Conservation (phyloP, 1,140 invertebrate species). For the Mya arenaria region DNA sequence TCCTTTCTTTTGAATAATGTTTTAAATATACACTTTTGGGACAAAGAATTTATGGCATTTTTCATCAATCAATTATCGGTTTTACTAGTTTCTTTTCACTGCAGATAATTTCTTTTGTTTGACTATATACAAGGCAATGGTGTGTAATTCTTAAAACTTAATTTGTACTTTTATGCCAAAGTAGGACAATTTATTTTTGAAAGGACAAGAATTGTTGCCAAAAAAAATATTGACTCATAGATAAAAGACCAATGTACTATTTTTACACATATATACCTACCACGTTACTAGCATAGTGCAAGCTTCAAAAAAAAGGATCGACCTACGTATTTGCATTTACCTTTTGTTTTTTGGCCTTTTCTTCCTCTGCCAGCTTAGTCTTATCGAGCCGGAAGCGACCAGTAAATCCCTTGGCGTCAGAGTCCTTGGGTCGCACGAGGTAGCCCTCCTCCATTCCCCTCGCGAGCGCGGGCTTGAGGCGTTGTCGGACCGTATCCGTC, state of each 20-base stretch:
- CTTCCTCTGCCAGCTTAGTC: conserved; percentile 20
- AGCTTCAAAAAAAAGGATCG: too few relatives aligned
- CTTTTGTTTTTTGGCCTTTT: conserved; percentile 41
- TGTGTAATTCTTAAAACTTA: too few relatives aligned
- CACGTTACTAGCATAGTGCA: neutral
- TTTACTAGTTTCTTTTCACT: too few relatives aligned
- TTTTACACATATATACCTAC: neutral
- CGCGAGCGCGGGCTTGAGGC: conserved; percentile 48
- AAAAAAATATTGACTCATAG: neutral
- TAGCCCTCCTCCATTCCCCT: conserved; percentile 39
- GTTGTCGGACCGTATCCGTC: conserved; percentile 5
- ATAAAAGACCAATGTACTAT: neutral
- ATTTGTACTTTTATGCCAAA: neutral
- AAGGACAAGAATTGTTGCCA: neutral
- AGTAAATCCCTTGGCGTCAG: conserved; percentile 49
- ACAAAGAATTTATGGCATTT: too few relatives aligned
- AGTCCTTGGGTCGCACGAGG: conserved; percentile 40
- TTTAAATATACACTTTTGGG: too few relatives aligned
- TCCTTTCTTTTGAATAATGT: too few relatives aligned
- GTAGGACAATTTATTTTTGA: neutral
- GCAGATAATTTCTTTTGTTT: too few relatives aligned
- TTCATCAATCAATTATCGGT: too few relatives aligned
- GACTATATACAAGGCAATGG: too few relatives aligned
- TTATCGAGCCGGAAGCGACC: conserved; percentile 46
- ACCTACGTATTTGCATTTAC: conserved; percentile 41